Evolutionary conservation across 1,140 invertebrate species (phyloP).

Genomic region (Zaprionus inermis): DNA sequence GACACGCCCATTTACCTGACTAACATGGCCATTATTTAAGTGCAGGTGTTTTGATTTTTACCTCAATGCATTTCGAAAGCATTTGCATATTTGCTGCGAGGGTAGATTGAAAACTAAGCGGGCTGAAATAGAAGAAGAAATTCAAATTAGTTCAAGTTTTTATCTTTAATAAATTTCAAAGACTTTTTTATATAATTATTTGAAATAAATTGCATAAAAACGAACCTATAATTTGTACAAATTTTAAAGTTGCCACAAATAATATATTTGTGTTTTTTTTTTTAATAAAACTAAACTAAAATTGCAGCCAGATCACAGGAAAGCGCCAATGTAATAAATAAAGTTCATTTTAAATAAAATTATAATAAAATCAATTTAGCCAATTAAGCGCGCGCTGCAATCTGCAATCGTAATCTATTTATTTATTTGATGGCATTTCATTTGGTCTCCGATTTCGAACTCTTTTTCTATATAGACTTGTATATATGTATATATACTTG

Average conservation of each 20-base stretch:
- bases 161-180: background rate
- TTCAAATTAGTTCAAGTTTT: background rate
- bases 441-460: background rate
- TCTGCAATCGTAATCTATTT: constrained; percentile 20
- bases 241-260: no score
- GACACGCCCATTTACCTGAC: background rate
- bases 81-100: constrained; percentile 19
- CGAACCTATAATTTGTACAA: no score
- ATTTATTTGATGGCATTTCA: constrained; percentile 18
- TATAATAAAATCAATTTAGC: constrained; percentile 29
- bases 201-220: background rate
- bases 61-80: constrained; percentile 24
- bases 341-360: constrained; percentile 12
- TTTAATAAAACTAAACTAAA: background rate
- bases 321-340: background rate
- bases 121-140: background rate
- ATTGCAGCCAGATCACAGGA: background rate
- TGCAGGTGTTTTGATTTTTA: constrained; percentile 23
- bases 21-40: constrained; percentile 25
- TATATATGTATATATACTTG: background rate
- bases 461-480: constrained; percentile 7
- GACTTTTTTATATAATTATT: no score
- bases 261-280: no score
- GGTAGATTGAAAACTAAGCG: background rate
- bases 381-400: constrained; percentile 14